phyloP scores from a whole-genome alignment of 2,888 invertebrate genomes.

The Callinectes sapidus region DNA sequence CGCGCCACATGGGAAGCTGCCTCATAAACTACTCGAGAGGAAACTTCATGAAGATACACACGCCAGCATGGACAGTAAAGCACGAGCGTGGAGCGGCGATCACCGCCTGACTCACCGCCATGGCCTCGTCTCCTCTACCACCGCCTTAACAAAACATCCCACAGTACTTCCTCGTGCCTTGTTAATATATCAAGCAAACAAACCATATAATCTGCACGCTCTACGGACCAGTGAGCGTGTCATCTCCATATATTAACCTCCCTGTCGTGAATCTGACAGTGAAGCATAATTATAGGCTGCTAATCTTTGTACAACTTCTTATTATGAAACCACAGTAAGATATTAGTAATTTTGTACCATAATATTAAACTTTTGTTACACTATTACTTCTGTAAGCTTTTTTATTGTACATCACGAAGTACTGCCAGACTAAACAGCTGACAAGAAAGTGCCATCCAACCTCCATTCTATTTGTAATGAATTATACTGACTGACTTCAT shows the following conservation, averaged over 20 bases:
- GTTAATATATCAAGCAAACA: conserved; percentile 12
- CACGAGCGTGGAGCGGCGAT: background rate
- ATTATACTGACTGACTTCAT: background rate
- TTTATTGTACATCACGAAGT: background rate
- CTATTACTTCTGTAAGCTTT: background rate
- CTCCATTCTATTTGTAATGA: background rate
- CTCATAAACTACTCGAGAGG: conserved; percentile 4
- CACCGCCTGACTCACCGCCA: conserved; percentile 7
- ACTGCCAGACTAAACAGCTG: background rate
- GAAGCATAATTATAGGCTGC: background rate
- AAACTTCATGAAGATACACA: conserved; percentile 19
- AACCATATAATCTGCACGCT: background rate
- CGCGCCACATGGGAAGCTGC: conserved; percentile 14
- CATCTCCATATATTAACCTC: background rate
- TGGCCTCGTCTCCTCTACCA: background rate
- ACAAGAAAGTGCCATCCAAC: background rate
- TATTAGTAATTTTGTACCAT: background rate
- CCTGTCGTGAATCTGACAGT: background rate
- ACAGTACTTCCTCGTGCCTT: background rate
- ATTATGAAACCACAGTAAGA: background rate
- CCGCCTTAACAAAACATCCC: background rate
- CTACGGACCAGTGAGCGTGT: background rate
- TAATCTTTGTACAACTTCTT: background rate
- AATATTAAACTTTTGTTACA: no score
- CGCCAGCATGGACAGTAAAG: background rate